Evolutionary conservation across 2,113 vertebrate species (phyloP).

Genomic region (Nycticryphes semicollaris): DNA sequence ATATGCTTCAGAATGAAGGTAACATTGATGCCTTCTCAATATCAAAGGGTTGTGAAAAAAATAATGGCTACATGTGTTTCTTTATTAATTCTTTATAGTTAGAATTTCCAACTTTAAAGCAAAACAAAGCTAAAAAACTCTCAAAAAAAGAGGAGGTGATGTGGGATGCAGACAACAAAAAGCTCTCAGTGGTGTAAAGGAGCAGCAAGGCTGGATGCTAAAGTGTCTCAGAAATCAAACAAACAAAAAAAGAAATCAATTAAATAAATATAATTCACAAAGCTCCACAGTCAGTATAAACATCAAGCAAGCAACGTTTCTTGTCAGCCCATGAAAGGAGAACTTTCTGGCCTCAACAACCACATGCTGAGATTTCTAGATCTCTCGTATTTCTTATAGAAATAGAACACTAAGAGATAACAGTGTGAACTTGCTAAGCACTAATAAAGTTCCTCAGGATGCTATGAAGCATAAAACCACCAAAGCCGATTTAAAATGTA

Average conservation of each 20-base stretch:
- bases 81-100: not conserved
- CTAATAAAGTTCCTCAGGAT: slow-evolving; percentile 13
- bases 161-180: not conserved
- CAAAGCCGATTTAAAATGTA: not conserved
- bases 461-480: not conserved
- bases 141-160: not conserved
- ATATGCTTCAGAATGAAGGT: not conserved
- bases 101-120: not conserved
- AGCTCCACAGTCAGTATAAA: slow-evolving; percentile 12
- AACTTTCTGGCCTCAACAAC: slow-evolving; percentile 28
- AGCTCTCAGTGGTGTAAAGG: not conserved
- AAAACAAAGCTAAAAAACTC: not conserved
- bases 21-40: not conserved
- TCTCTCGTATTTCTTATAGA: slow-evolving; percentile 25
- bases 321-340: slow-evolving; percentile 36
- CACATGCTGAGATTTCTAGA: slow-evolving; percentile 42
- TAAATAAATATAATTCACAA: slow-evolving; percentile 19
- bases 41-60: not conserved
- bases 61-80: not conserved
- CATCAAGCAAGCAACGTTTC: not conserved
- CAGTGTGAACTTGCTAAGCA: slow-evolving; percentile 6
- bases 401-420: slow-evolving; percentile 15
- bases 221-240: not conserved
- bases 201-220: not conserved
- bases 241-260: not conserved